Conservation (phyloP, 2,888 invertebrate species). For the Ophion ellenae region DNA sequence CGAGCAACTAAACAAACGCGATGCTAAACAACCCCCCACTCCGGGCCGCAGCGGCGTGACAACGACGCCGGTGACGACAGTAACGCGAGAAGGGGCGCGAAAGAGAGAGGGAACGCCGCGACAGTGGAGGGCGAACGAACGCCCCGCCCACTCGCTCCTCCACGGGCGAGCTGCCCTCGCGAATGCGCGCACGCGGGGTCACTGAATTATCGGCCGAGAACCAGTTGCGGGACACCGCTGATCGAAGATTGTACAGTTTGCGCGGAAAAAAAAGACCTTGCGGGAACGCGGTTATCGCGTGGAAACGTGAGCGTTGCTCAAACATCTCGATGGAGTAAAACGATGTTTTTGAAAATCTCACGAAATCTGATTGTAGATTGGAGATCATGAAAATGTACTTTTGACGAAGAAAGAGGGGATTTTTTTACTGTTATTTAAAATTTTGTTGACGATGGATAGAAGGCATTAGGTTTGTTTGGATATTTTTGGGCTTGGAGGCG, state of each 20-base stretch:
- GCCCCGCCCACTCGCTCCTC: conserved; percentile 69
- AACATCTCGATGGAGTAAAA: no score
- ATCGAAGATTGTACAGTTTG: background rate
- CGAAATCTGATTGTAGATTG: no score
- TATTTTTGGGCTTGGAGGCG: no score
- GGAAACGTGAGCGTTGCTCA: no score
- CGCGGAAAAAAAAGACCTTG: no score
- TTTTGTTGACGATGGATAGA: no score
- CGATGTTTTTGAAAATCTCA: no score
- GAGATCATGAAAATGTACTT: no score
- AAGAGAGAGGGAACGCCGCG: conserved; percentile 11
- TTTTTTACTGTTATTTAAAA: no score
- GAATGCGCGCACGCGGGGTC: background rate
- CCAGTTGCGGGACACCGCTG: background rate
- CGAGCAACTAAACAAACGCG: conserved; percentile 82
- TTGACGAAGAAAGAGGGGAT: no score
- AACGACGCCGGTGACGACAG: conserved; percentile 57
- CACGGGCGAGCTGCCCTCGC: background rate
- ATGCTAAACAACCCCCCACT: conserved; percentile 81
- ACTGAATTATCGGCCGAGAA: conserved; percentile 37
- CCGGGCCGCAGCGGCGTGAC: conserved; percentile 73
- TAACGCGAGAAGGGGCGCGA: conserved; percentile 49
- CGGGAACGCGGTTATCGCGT: no score
- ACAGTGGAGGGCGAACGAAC: conserved; percentile 18
- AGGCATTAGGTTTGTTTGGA: no score